These are phyloP conservation scores for Phorcus lineatus DNA, from an alignment of 2,888 invertebrate species.

Conservation along the genomic window DNA sequence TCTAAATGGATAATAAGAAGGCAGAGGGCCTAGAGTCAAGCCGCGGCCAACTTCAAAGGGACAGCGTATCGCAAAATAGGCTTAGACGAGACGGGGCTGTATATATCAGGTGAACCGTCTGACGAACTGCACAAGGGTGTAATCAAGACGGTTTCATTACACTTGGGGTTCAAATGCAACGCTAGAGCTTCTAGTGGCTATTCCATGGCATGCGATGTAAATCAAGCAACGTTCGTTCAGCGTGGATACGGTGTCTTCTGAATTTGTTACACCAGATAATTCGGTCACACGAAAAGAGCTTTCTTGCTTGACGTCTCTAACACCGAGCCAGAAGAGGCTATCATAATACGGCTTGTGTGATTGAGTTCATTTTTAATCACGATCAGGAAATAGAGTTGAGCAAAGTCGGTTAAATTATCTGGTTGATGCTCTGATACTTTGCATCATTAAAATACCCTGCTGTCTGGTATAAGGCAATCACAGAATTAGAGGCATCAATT, in stretches of 20 bases:
- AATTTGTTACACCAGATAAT: not conserved
- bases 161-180: not conserved
- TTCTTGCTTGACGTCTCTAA: not conserved
- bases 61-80: not conserved
- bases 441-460: not conserved
- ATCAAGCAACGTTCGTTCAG: not conserved
- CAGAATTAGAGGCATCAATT: not conserved
- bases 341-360: constrained; percentile 8
- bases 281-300: not conserved
- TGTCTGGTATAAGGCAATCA: not conserved
- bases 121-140: not conserved
- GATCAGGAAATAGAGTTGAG: constrained; percentile 10
- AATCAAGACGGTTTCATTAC: not conserved
- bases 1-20: constrained; percentile 10
- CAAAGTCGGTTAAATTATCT: not conserved
- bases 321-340: not conserved
- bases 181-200: not conserved
- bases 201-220: not conserved
- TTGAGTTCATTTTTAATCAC: constrained; percentile 15
- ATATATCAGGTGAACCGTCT: not conserved
- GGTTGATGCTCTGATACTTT: not conserved
- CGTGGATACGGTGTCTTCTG: not conserved
- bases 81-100: not conserved
- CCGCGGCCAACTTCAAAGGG: constrained; percentile 9
- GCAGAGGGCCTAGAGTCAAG: not conserved